Conservation (phyloP, 1,140 invertebrate species). For the Arctopsyche grandis region DNA sequence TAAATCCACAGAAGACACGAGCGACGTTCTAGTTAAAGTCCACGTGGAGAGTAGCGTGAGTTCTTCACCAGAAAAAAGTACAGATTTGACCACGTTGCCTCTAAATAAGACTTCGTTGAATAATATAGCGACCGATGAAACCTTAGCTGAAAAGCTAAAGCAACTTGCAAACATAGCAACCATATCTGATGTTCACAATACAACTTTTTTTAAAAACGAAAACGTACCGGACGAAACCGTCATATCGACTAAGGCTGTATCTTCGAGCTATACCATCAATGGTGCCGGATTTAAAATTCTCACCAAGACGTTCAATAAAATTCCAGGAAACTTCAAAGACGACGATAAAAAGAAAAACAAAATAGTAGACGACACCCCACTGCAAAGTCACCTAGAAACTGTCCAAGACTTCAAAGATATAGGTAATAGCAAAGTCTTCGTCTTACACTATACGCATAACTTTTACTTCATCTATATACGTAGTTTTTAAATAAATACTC, state of each 20-base stretch:
- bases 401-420: conserved; percentile 39
- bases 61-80: background rate
- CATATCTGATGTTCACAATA: conserved; percentile 64
- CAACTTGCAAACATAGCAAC: conserved; percentile 66
- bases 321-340: conserved; percentile 62
- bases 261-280: conserved; percentile 68
- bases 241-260: conserved; percentile 69
- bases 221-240: conserved; percentile 59
- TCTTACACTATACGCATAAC: background rate
- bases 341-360: conserved; percentile 62
- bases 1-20: background rate
- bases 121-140: conserved; percentile 45
- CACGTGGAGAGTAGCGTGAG: conserved; percentile 44
- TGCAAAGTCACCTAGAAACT: conserved; percentile 33
- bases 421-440: conserved; percentile 33
- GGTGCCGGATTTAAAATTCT: conserved; percentile 73
- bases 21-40: conserved; percentile 18
- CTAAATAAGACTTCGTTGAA: background rate
- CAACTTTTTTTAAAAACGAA: conserved; percentile 60
- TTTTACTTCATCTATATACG: too few species aligned
- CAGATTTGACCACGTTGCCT: background rate
- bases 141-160: conserved; percentile 64
- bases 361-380: conserved; percentile 56
- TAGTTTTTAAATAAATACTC: too few species aligned
- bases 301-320: conserved; percentile 73